Evolutionary conservation across 2,888 invertebrate species (phyloP), one percentile per base, ranked within the genome.

Genomic region (Meteorus colon): DNA sequence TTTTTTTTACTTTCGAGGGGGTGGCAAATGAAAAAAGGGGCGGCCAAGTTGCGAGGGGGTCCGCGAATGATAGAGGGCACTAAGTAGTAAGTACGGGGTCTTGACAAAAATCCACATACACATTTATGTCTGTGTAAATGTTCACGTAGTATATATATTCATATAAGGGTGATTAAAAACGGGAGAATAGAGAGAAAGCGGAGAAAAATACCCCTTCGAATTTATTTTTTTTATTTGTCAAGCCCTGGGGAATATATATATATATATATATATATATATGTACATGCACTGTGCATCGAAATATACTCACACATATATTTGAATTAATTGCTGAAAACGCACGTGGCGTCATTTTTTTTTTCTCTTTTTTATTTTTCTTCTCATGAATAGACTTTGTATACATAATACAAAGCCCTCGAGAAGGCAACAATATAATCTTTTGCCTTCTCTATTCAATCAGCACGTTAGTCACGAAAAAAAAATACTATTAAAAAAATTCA

Each of bases 341-440:
- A 78, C 79, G 78, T 78, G 78, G 74, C 78, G 75, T 71, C 55
- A 63, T 78, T 77, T 77, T 78, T 78, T 66, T 73, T 60, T 68
- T 62, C 51, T 66, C 75, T 66, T 75, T 77, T 73, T 63, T 45
- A 41, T 41, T 41, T 41, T 41, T 12, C 41, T 12, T 1, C 41
- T 41, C 41, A 41, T 55, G 55, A 55, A 55, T 55, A 55, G 19
- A 55, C 5, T 55, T 19, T 55, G n/a, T 55, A 19, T 55, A 55
- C 8, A 48, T n/a, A 48, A 48, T 55, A 55, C 19, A 55, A 55
- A 55, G 55, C 19, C 19, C 19, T 74, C 29, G 71, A 66, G 41
- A 60, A 60, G 59, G 60, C 68, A 59, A 37, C 59, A 69, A 66
- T 37, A 60, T 59, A 73, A 75, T 77, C 65, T 68, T n/a, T 31